Conservation (phyloP, 2,888 invertebrate genomes). For the Orthonevra nobilis region DNA sequence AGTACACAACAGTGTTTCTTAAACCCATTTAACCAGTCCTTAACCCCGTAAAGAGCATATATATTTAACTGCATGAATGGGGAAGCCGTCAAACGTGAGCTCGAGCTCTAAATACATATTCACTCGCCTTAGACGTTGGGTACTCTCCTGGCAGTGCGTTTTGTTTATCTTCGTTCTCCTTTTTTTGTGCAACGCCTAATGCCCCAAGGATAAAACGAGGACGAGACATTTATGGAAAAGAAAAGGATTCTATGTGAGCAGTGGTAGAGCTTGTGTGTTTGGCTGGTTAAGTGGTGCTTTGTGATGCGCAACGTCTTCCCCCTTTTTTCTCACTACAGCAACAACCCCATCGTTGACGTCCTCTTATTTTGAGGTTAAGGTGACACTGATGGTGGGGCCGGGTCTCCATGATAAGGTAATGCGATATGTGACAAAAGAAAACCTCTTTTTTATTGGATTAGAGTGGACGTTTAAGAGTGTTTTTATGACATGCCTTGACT, state of each 20-base stretch:
- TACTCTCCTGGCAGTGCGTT: slow-evolving; percentile 23
- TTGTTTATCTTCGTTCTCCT: background rate
- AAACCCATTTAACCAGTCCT: slow-evolving; percentile 58
- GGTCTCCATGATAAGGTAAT: slow-evolving; percentile 6
- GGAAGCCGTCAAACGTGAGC: slow-evolving; percentile 42
- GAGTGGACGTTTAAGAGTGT: slow-evolving; percentile 62
- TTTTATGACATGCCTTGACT: slow-evolving; percentile 45
- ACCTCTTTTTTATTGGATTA: slow-evolving; percentile 46
- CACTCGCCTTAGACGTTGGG: slow-evolving; percentile 4
- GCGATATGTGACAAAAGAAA: slow-evolving; percentile 50
- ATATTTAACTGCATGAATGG: slow-evolving; percentile 56
- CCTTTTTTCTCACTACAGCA: slow-evolving; percentile 1
- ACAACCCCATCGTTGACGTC: background rate
- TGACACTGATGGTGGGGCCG: slow-evolving; percentile 29
- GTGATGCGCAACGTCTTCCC: slow-evolving; percentile 56
- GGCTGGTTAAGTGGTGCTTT: slow-evolving; percentile 53
- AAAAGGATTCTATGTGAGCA: slow-evolving; percentile 7
- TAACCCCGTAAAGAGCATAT: slow-evolving; percentile 62
- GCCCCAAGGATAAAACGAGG: slow-evolving; percentile 21
- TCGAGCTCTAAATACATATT: slow-evolving; percentile 22
- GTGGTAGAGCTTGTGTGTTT: slow-evolving; percentile 11
- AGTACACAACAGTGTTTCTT: slow-evolving; percentile 14
- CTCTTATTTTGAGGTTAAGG: slow-evolving; percentile 49
- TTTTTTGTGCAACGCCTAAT: slow-evolving; percentile 18
- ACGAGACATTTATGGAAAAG: slow-evolving; percentile 1